Evolutionary conservation across 2,113 vertebrate species (phyloP).

Genomic region (Hydropotes inermis): DNA sequence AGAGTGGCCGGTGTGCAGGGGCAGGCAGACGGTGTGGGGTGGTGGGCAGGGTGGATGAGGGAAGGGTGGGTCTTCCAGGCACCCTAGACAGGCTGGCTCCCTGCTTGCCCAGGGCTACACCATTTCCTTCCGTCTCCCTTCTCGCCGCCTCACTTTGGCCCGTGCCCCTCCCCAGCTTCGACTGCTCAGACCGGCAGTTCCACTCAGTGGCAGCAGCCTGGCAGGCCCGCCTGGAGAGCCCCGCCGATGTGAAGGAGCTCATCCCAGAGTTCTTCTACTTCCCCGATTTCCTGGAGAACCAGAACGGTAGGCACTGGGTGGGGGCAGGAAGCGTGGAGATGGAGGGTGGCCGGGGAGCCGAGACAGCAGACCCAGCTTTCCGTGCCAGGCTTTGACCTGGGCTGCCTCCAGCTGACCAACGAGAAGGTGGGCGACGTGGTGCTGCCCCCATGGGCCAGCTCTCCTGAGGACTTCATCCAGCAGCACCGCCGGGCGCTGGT

Average conservation of each 20-base stretch:
- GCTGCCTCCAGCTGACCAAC: slow-evolving; percentile 92
- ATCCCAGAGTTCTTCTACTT: slow-evolving; percentile 99
- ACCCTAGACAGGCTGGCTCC: neutral
- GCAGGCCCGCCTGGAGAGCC: slow-evolving; percentile 98
- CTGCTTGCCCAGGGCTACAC: rapidly evolving
- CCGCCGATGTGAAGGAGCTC: slow-evolving; percentile 96
- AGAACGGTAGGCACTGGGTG: slow-evolving; percentile 84
- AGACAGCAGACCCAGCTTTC: neutral
- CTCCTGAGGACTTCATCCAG: slow-evolving; percentile 94
- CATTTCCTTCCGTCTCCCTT: rapidly evolving
- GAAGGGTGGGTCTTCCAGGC: neutral
- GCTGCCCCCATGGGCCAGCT: slow-evolving; percentile 92
- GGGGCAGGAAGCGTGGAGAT: rapidly evolving
- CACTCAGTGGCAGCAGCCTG: slow-evolving; percentile 95
- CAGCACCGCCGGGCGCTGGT: slow-evolving; percentile 95
- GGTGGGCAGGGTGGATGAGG: neutral
- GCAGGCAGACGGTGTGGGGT: neutral
- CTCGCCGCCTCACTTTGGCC: rapidly evolving
- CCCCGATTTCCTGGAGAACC: slow-evolving; percentile 95
- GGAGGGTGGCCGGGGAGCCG: neutral
- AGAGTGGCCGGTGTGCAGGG: slow-evolving; percentile 90
- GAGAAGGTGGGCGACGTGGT: slow-evolving; percentile 90
- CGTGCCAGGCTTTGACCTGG: slow-evolving; percentile 89
- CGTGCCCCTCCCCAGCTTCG: slow-evolving; percentile 85
- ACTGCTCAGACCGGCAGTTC: slow-evolving; percentile 97